A percentile compares a stretch with the other conserved stretches of the same genome.
Conservation (phyloP, 1,140 invertebrate species). For the Metaphire vulgaris region DNA sequence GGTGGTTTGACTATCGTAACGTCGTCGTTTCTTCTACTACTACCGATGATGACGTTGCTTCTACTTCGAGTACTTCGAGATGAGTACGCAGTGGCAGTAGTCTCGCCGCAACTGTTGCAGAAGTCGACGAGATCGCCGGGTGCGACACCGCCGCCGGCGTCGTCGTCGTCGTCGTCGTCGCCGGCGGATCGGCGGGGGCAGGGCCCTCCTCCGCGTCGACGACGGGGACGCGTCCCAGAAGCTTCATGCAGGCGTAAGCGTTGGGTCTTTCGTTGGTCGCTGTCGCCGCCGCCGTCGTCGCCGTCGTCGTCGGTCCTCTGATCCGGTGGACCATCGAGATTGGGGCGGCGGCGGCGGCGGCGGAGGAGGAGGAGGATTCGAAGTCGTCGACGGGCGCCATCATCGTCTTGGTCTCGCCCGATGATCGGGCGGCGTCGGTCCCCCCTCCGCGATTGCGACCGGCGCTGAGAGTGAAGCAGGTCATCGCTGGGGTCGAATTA, state of each 20-base stretch:
- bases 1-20: no score
- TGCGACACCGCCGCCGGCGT: not conserved
- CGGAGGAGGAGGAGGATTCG: not conserved
- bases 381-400: not conserved
- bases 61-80: no score
- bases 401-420: not conserved
- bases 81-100: no score
- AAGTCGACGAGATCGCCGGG: no score
- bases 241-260: not conserved
- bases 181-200: not conserved
- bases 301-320: not conserved
- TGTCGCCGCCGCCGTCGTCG: no score
- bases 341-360: no score
- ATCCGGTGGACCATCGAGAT: not conserved
- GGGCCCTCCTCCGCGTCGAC: not conserved
- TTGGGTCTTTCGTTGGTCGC: no score
- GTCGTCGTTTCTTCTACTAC: no score
- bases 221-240: not conserved
- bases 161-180: not conserved
- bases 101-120: no score
- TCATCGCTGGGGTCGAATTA: not conserved
- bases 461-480: not conserved
- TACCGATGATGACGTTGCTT: no score
- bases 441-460: not conserved
- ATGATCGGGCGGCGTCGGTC: no score